Percentiles rank a stretch among this genome's conserved stretches.
phyloP scores from a whole-genome alignment of 37 sponge, comb jelly and placozoan genomes.

The Haliclona indistincta region DNA sequence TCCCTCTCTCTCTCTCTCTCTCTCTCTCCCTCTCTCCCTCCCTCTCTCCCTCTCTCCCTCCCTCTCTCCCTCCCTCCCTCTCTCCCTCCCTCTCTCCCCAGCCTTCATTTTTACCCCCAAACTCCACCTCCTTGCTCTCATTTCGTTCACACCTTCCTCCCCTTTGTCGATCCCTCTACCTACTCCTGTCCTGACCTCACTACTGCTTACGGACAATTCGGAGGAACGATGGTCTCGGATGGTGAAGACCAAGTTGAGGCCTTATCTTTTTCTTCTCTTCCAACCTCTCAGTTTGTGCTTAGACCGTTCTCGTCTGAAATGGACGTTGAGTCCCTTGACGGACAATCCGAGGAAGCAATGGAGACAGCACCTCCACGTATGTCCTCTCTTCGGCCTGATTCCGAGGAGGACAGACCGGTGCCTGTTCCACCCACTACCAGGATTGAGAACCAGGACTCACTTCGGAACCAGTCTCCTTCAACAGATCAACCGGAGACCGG shows the following conservation, averaged over 20 bases:
- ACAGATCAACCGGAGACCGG: not conserved
- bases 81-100: not conserved
- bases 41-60: not conserved
- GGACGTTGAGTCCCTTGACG: not conserved
- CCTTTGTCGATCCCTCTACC: conserved; percentile 6
- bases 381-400: not conserved
- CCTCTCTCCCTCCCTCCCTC: conserved; percentile 2
- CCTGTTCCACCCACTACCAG: not conserved
- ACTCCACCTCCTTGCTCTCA: not conserved
- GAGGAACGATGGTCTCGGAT: conserved; percentile 11
- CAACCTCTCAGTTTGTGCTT: conserved; percentile 64
- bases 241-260: conserved; percentile 25
- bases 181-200: not conserved
- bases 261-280: conserved; percentile 48
- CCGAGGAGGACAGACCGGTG: not conserved
- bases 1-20: conserved; percentile 17
- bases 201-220: not conserved
- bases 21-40: conserved; percentile 8
- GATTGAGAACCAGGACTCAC: not conserved
- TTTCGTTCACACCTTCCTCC: not conserved
- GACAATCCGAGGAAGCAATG: not conserved
- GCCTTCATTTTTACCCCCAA: not conserved
- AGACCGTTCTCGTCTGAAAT: conserved; percentile 24
- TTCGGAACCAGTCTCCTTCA: not conserved
- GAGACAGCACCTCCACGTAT: not conserved